Evolutionary conservation across 2,888 invertebrate species (phyloP), one percentile per base, ranked within the genome.

Genomic region (Blastobasis adustella): DNA sequence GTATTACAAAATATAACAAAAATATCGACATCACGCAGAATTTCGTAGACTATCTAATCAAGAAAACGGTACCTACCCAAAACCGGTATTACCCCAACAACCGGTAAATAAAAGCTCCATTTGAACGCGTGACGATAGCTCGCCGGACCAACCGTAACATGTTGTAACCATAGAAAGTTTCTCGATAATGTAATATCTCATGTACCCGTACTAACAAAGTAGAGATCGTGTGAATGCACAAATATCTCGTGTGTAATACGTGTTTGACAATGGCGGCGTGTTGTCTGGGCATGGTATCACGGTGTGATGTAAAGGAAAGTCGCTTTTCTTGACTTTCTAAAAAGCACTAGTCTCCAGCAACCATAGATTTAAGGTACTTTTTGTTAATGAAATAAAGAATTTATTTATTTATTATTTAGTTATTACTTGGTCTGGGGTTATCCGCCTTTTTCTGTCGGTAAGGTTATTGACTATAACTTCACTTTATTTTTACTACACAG

Each of bases 141-240:
- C 8, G 8, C 10, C 36, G 6, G 9, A 38, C 38, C 46, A 4
- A 23, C 39, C 6, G 5, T 10, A 39, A 10, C n/a, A 38, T 39
- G 7, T 7, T 50, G 47, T 46, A 51, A 45, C 41, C 39, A 54
- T 51, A 51, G 54, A 56, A 58, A 55, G 54, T 59, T 47, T 23
- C 48, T 47, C 10, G 39, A 39, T 47, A 39, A 10, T 47, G 39
- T 23, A 23, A 23, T 23, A 23, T 23, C 23, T 23, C 23, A 23
- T 23, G 23, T 23, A 23, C 23, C 23, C 23, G 3, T 23, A 23
- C 23, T 23, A 23, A 23, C 23, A 1, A 23, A 23, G 40, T 47
- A 54, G 56, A 60, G 58, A 58, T 57, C 55, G 62, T 63, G 61
- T 60, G 62, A 66, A 66, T 60, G 60, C 54, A 57, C 58, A 62